phyloP scores from a whole-genome alignment of 1,140 invertebrate genomes.

The Tetramorium alpestre region DNA sequence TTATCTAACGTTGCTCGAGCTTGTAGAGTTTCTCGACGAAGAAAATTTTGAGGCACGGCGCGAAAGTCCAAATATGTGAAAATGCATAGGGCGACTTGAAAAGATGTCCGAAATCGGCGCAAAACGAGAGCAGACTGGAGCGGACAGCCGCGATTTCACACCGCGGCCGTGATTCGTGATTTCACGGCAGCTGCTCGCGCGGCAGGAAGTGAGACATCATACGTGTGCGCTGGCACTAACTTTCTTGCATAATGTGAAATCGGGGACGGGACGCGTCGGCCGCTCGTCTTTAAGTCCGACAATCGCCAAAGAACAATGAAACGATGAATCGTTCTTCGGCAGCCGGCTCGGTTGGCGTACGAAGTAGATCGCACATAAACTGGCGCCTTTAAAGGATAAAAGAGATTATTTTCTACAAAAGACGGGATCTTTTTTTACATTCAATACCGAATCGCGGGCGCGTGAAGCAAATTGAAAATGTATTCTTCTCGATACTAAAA shows the following conservation, averaged over 20 bases:
- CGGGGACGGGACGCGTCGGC: conserved; percentile 60
- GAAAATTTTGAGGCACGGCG: no score
- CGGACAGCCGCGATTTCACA: conserved; percentile 73
- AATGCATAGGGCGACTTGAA: no score
- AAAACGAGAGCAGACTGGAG: conserved; percentile 59
- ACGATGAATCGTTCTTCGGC: conserved; percentile 62
- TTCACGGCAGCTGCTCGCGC: conserved; percentile 71
- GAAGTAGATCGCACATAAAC: not conserved
- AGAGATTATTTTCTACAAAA: not conserved
- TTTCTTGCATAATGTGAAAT: conserved; percentile 77
- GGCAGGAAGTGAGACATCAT: conserved; percentile 73
- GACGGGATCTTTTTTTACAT: not conserved
- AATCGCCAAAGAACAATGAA: conserved; percentile 57
- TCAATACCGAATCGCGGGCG: not conserved
- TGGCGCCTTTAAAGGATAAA: conserved; percentile 10
- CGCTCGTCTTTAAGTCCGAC: conserved; percentile 48
- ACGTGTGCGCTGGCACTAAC: conserved; percentile 57
- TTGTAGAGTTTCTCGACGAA: no score
- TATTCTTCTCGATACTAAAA: not conserved
- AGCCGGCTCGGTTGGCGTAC: conserved; percentile 23
- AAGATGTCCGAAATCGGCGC: conserved; percentile 44
- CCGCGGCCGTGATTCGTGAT: conserved; percentile 75
- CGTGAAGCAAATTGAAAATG: not conserved
- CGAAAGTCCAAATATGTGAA: no score
- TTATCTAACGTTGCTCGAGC: no score